Conservation (phyloP, 2,113 vertebrate genomes). For the Monopterus albus region DNA sequence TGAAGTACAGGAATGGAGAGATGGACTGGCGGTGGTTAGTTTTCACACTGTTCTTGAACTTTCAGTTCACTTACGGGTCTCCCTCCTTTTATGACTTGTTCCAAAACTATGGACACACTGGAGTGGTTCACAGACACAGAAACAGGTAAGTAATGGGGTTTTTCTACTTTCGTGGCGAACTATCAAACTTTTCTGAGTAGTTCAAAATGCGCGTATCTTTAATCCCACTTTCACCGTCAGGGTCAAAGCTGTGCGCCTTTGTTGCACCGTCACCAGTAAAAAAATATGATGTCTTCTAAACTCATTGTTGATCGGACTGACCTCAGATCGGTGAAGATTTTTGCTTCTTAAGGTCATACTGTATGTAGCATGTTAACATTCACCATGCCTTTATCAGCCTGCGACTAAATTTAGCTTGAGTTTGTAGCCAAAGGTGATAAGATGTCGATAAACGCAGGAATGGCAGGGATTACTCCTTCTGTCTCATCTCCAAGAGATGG, state of each 20-base stretch:
- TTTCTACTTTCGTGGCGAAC: neutral
- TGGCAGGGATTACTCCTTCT: constrained; percentile 32
- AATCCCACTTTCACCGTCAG: neutral
- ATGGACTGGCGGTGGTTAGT: constrained; percentile 60
- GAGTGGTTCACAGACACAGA: constrained; percentile 73
- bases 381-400: constrained; percentile 35
- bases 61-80: constrained; percentile 60
- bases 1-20: constrained; percentile 32
- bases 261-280: constrained; percentile 17
- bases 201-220: neutral
- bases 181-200: neutral
- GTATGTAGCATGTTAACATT: neutral
- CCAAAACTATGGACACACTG: constrained; percentile 68
- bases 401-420: constrained; percentile 44
- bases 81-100: constrained; percentile 75
- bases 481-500: neutral
- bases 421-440: constrained; percentile 52
- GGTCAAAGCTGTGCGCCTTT: constrained; percentile 9
- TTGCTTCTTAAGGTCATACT: constrained; percentile 52
- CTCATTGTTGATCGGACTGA: neutral
- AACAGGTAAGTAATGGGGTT: constrained; percentile 74
- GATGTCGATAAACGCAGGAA: constrained; percentile 57
- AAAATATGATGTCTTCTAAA: constrained; percentile 15
- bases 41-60: constrained; percentile 71
- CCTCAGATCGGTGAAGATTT: neutral